Evolutionary conservation across 30 jellyfish, hydroid and myxozoan genomes (phyloP).

Genomic region (Cassiopea andromeda): DNA sequence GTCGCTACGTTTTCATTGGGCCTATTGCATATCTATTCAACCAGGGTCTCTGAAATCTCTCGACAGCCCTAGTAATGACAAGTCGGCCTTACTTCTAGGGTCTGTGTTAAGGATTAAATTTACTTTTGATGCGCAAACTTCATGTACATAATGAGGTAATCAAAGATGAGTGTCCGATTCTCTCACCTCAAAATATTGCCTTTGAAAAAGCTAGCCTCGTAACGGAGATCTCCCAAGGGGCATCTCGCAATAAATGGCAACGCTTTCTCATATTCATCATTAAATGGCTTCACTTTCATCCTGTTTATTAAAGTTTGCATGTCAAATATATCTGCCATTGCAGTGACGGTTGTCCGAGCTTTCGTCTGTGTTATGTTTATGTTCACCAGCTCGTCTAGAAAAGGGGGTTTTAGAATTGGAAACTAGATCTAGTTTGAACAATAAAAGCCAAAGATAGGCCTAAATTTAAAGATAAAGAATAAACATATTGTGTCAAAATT

Average conservation of each 20-base stretch:
- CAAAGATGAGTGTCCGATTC: neutral
- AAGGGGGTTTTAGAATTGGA: neutral
- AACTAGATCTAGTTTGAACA: too few species aligned
- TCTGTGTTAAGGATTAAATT: too few species aligned
- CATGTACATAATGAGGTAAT: too few species aligned
- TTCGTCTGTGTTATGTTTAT: neutral
- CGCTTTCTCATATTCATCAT: constrained; percentile 3
- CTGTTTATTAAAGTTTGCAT: constrained; percentile 49
- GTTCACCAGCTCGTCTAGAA: constrained; percentile 45
- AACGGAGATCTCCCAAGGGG: neutral
- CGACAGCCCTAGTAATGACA: too few species aligned
- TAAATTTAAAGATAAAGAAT: too few species aligned
- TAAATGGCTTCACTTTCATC: constrained; percentile 8
- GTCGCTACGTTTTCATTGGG: too few species aligned
- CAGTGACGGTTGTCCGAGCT: constrained; percentile 23
- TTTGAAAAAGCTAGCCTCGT: neutral
- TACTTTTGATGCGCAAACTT: too few species aligned
- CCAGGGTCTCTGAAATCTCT: too few species aligned
- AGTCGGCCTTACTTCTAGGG: too few species aligned
- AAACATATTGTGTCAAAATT: too few species aligned
- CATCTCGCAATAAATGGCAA: neutral
- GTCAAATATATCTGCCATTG: constrained; percentile 34
- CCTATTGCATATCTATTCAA: too few species aligned
- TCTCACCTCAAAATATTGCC: neutral
- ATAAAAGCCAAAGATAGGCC: too few species aligned